These are phyloP conservation scores for Otus scops DNA, from an alignment of 2,797 vertebrate genomes.

Conservation along the genomic window DNA sequence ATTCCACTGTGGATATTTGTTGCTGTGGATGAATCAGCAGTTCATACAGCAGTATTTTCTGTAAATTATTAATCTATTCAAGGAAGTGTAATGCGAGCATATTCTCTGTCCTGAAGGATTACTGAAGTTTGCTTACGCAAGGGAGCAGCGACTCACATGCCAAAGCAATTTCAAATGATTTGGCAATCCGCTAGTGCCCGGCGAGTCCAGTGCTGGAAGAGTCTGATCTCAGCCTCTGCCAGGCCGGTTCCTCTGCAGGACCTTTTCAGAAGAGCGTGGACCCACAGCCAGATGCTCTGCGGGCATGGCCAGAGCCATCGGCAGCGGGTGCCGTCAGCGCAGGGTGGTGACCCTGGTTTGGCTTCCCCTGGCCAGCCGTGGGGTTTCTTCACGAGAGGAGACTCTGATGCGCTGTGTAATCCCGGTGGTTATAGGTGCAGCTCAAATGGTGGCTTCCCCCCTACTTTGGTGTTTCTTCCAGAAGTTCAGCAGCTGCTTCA, in stretches of 20 bases:
- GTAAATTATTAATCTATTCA: not conserved
- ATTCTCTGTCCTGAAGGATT: not conserved
- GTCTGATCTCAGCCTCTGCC: not conserved
- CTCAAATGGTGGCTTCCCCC: rapidly evolving
- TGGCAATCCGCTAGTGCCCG: rapidly evolving
- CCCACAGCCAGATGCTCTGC: rapidly evolving
- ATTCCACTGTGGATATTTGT: not conserved
- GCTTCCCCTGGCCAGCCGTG: not conserved
- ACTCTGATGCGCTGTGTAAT: not conserved
- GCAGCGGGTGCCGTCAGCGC: too few species aligned
- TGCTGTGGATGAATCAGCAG: not conserved
- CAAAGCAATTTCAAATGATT: not conserved
- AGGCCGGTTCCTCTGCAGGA: not conserved
- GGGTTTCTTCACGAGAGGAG: not conserved
- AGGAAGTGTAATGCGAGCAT: not conserved
- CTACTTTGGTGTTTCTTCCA: not conserved
- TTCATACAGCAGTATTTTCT: not conserved
- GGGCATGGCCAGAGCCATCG: too few species aligned
- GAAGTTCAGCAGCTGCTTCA: not conserved
- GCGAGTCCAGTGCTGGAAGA: not conserved
- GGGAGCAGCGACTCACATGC: not conserved
- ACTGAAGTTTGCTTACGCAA: not conserved
- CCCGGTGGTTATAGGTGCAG: not conserved
- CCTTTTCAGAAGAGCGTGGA: not conserved
- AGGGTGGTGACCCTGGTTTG: not conserved